Evolutionary conservation across 2,113 vertebrate species (phyloP).

Genomic region (Sigmodon hispidus): DNA sequence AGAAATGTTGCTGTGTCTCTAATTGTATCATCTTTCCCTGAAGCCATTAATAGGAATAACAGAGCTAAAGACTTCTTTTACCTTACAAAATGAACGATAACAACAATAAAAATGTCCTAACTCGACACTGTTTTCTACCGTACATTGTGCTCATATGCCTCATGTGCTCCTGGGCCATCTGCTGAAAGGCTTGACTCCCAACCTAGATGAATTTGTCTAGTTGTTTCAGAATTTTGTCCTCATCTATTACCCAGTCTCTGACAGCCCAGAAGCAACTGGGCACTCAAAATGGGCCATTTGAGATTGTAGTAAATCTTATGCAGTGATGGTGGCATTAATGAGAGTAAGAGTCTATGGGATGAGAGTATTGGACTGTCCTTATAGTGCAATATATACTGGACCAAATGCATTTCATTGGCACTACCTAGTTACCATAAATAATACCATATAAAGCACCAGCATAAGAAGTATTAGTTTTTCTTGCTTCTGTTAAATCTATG

Average conservation of each 20-base stretch:
- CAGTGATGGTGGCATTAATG: background rate
- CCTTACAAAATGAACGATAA: constrained; percentile 46
- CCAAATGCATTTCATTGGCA: background rate
- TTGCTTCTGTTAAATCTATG: background rate
- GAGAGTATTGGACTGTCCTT: background rate
- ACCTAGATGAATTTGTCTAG: background rate
- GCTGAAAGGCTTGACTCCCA: constrained; percentile 27
- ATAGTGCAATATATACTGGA: background rate
- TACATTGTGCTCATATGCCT: background rate
- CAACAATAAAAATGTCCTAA: background rate
- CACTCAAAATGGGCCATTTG: background rate
- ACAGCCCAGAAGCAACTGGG: constrained; percentile 10
- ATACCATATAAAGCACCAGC: background rate
- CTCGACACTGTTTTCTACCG: background rate
- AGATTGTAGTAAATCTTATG: constrained; percentile 20
- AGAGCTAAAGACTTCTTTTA: constrained; percentile 53
- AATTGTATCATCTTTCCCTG: constrained; percentile 10
- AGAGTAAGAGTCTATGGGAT: constrained; percentile 9
- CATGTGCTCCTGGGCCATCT: background rate
- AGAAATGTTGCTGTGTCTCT: background rate
- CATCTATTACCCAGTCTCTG: background rate
- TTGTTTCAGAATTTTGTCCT: constrained; percentile 7
- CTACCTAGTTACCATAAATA: constrained; percentile 33
- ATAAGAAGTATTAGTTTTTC: constrained; percentile 1
- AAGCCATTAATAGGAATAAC: background rate